A percentile compares a stretch with the other conserved stretches of the same genome.
phyloP scores from a whole-genome alignment of 2,888 invertebrate species.

The Macropis europaea region DNA sequence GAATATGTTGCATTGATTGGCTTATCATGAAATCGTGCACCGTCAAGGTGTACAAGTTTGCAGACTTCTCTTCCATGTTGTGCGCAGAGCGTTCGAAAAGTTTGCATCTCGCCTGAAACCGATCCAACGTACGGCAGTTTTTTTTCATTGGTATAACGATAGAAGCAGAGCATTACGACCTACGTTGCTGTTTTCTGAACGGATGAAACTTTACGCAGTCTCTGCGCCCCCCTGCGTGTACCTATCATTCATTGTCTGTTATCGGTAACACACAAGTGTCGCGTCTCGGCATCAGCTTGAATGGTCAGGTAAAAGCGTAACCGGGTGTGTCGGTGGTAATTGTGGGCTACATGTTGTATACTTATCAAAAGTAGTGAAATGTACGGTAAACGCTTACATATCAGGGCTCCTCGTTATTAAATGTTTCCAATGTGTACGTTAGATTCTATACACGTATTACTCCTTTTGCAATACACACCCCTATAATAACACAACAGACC shows the following conservation, averaged over 20 bases:
- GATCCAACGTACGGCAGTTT: conserved; percentile 4
- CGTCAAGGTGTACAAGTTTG: not conserved
- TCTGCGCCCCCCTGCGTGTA: not conserved
- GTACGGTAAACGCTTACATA: conserved; percentile 43
- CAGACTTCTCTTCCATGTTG: not conserved
- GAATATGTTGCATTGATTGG: conserved; percentile 11
- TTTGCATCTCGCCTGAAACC: not conserved
- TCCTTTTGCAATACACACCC: conserved; percentile 31
- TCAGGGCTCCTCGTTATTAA: conserved; percentile 29
- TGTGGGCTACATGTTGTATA: conserved; percentile 52
- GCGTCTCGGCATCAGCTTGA: conserved; percentile 1
- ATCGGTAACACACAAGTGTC: conserved; percentile 22
- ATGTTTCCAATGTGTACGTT: conserved; percentile 46
- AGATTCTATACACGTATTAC: conserved; percentile 22
- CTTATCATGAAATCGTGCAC: not conserved
- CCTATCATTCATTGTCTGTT: conserved; percentile 17
- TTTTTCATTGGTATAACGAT: too few species aligned
- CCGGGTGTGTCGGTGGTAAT: conserved; percentile 50
- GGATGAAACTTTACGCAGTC: not conserved
- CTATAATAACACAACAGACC: conserved; percentile 40
- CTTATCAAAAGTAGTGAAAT: conserved; percentile 35
- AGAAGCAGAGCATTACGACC: not conserved
- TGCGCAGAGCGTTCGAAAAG: not conserved
- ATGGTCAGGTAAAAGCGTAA: conserved; percentile 23
- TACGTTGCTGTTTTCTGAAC: not conserved